phyloP scores from a whole-genome alignment of 1,140 invertebrate species.

The Alviniconcha marisindica region DNA sequence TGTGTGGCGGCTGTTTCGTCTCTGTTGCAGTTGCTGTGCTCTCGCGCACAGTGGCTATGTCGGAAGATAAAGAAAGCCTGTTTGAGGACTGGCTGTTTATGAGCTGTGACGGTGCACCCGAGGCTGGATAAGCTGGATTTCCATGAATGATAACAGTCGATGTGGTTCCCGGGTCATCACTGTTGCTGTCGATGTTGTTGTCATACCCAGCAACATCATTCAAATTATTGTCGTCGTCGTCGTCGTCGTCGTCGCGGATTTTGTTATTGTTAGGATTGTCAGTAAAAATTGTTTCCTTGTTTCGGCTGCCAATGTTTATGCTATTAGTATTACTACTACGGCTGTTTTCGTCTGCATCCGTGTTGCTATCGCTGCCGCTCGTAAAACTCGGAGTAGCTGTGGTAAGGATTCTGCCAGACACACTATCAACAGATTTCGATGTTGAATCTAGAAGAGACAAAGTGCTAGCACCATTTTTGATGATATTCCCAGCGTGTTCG shows the following conservation, averaged over 20 bases:
- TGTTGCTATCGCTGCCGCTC: too few relatives aligned
- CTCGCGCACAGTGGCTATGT: too few relatives aligned
- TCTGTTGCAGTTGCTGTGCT: too few relatives aligned
- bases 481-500: not conserved
- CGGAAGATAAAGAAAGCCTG: too few relatives aligned
- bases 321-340: not conserved
- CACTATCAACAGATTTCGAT: not conserved
- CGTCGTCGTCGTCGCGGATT: not conserved
- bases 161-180: not conserved
- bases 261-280: not conserved
- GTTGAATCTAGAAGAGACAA: not conserved
- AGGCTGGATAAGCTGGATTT: too few relatives aligned
- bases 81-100: too few relatives aligned
- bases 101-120: too few relatives aligned
- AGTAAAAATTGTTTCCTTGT: not conserved
- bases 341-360: not conserved
- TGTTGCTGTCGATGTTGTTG: not conserved
- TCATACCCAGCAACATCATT: too few relatives aligned
- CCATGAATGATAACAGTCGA: too few relatives aligned
- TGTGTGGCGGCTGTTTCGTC: too few relatives aligned
- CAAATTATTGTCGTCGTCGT: not conserved
- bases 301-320: not conserved
- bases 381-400: too few relatives aligned
- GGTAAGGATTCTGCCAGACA: too few relatives aligned
- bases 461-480: not conserved